Percentiles rank a stretch among this genome's conserved stretches.
Conservation (phyloP, 1,140 invertebrate genomes). For the Drosophila lowei region DNA sequence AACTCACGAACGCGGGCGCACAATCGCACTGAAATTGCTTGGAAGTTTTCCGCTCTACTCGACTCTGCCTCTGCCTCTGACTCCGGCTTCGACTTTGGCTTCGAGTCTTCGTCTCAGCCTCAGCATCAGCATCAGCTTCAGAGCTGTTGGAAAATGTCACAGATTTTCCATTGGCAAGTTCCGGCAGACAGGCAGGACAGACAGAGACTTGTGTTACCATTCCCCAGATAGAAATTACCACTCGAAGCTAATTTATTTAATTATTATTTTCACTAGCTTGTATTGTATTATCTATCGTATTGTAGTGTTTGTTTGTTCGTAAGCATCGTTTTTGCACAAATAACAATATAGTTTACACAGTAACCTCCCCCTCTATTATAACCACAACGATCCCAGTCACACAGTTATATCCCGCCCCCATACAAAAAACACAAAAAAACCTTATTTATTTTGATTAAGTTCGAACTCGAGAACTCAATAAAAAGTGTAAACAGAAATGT, state of each 20-base stretch:
- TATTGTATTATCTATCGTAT: slow-evolving; percentile 53
- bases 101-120: slow-evolving; percentile 15
- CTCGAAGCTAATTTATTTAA: slow-evolving; percentile 76
- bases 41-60: slow-evolving; percentile 58
- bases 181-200: slow-evolving; percentile 46
- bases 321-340: slow-evolving; percentile 75
- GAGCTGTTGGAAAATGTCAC: slow-evolving; percentile 68
- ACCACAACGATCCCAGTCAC: neutral
- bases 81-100: slow-evolving; percentile 18
- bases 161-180: slow-evolving; percentile 74
- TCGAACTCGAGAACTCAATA: slow-evolving; percentile 72
- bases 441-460: slow-evolving; percentile 77
- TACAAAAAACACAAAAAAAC: slow-evolving; percentile 33
- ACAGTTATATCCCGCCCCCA: slow-evolving; percentile 23
- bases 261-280: slow-evolving; percentile 77
- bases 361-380: slow-evolving; percentile 9
- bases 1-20: slow-evolving; percentile 63
- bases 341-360: slow-evolving; percentile 59
- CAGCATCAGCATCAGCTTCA: slow-evolving; percentile 2
- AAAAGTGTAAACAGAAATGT: slow-evolving; percentile 59
- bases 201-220: slow-evolving; percentile 67
- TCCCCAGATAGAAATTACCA: slow-evolving; percentile 75
- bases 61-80: neutral
- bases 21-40: slow-evolving; percentile 53
- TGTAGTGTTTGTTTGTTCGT: slow-evolving; percentile 43